These are phyloP conservation scores for Enteromius argenteus DNA, from an alignment of 2,797 vertebrate genomes.

Conservation along the genomic window DNA sequence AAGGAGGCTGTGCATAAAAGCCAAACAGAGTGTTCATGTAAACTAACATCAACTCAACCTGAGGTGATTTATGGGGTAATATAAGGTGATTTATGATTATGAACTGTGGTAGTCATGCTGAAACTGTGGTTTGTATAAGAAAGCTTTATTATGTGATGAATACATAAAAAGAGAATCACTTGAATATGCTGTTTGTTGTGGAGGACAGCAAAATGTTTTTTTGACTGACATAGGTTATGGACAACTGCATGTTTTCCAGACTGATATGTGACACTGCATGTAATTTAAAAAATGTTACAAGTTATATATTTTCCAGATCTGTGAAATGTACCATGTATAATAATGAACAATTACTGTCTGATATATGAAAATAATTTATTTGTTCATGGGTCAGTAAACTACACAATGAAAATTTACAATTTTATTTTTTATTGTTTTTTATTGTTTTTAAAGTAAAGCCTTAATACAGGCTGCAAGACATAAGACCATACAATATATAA, in stretches of 20 bases:
- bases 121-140: background rate
- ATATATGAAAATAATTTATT: background rate
- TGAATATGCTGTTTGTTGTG: background rate
- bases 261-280: slow-evolving; percentile 1
- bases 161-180: background rate
- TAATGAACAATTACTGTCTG: background rate
- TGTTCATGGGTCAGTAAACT: background rate
- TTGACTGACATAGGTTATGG: background rate
- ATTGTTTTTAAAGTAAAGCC: background rate
- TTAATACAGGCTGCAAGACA: background rate
- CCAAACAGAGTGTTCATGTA: slow-evolving; percentile 4
- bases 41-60: background rate
- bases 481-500: background rate
- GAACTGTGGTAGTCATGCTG: background rate
- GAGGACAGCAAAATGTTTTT: background rate
- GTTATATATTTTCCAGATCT: slow-evolving; percentile 1
- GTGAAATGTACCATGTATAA: background rate
- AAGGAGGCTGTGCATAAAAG: background rate
- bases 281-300: background rate
- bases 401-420: too few relatives aligned
- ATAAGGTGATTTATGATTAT: background rate
- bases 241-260: background rate
- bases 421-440: too few relatives aligned
- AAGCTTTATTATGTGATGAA: background rate
- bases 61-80: background rate